A percentile compares a stretch with the other conserved stretches of the same genome.
phyloP scores from a whole-genome alignment of 2,797 vertebrate genomes.

The Botia almorhae region DNA sequence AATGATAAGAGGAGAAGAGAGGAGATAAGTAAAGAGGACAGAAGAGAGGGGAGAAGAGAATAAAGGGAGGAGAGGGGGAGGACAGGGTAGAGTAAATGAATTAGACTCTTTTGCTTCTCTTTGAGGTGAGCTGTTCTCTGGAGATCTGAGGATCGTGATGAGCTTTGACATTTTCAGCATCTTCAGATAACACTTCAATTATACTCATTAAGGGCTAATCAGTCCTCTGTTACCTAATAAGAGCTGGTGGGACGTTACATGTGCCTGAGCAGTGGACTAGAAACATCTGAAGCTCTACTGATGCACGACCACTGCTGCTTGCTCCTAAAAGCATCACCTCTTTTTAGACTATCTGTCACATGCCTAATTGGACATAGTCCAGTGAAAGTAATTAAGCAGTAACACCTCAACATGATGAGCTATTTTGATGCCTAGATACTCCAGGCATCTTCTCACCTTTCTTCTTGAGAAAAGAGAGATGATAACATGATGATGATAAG shows the following conservation, averaged over 20 bases:
- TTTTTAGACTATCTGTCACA: slow-evolving; percentile 2
- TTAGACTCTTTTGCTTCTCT: neutral
- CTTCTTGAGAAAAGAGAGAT: neutral
- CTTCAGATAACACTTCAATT: slow-evolving; percentile 40
- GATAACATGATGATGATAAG: slow-evolving; percentile 1
- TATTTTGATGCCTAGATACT: slow-evolving; percentile 8
- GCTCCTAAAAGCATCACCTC: neutral
- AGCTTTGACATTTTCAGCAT: slow-evolving; percentile 23
- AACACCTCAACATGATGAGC: slow-evolving; percentile 14
- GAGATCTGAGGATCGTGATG: neutral
- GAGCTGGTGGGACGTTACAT: slow-evolving; percentile 13
- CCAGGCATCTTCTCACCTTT: neutral
- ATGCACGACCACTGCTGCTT: neutral
- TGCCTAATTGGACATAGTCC: neutral
- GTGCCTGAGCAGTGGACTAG: slow-evolving; percentile 16
- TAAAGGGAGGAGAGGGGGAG: neutral
- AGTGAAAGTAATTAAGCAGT: neutral
- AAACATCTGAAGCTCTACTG: slow-evolving; percentile 18
- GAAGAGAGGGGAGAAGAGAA: neutral
- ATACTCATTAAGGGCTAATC: slow-evolving; percentile 32
- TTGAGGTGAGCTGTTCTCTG: neutral
- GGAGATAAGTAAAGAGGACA: neutral
- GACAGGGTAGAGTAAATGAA: neutral
- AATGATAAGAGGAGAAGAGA: neutral
- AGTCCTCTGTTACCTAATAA: slow-evolving; percentile 13